These are phyloP conservation scores for Pammene aurita DNA, from an alignment of 2,888 invertebrate species.

Conservation along the genomic window DNA sequence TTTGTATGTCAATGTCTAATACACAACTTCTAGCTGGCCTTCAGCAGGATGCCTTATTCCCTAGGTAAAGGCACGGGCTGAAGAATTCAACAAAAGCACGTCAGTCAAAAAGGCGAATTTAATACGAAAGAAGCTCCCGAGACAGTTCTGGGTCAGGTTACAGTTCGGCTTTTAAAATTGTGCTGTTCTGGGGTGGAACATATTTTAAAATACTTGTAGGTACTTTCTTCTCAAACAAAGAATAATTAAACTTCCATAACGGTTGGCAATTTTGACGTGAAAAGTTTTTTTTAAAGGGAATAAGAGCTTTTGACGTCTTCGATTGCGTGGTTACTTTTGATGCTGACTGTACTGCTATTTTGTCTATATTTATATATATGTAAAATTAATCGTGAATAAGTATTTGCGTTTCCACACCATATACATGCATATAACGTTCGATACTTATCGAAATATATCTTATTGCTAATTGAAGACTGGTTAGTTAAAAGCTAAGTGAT, in stretches of 20 bases:
- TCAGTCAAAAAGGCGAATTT: conserved; percentile 32
- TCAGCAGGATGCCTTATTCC: conserved; percentile 31
- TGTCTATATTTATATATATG: not conserved
- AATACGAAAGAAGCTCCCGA: conserved; percentile 29
- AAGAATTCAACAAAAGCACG: conserved; percentile 32
- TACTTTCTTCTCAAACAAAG: not conserved
- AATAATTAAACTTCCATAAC: not conserved
- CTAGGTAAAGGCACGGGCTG: conserved; percentile 19
- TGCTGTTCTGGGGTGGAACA: not conserved
- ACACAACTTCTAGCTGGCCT: conserved; percentile 18
- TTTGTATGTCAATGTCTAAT: conserved; percentile 19
- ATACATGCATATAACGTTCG: not conserved
- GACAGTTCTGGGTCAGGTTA: conserved; percentile 22
- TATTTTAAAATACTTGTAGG: not conserved
- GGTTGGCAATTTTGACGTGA: too few relatives aligned
- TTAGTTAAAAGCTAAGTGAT: not conserved
- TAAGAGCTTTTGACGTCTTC: too few relatives aligned
- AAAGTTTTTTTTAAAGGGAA: too few relatives aligned
- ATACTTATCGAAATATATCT: not conserved
- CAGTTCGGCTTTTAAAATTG: conserved; percentile 14
- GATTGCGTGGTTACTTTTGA: too few relatives aligned
- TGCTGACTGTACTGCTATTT: not conserved
- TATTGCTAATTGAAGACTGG: not conserved
- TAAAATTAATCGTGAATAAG: not conserved
- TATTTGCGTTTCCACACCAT: not conserved